Base-by-base conservation (phyloP, 2,113 vertebrate species). In the Cyanoderma ruficeps region DNA sequence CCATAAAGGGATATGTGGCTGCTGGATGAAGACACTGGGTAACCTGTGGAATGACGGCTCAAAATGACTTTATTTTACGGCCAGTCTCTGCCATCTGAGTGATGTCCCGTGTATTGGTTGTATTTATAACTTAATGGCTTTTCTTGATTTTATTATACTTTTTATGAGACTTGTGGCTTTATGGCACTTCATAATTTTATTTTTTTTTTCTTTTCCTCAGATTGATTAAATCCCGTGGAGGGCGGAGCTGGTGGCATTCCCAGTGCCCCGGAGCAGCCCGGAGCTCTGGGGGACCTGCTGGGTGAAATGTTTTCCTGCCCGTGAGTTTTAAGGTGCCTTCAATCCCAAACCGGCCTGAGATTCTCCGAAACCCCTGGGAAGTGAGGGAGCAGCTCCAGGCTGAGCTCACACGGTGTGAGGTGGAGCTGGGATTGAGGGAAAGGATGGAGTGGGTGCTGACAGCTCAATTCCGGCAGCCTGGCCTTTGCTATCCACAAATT, bases 61-160 rank as follows among this genome's bases (percentile, higher is more conserved):
- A 37, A 95, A 93, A 96, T 96, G 96, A 96, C 97, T 98, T 98
- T 96, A 96, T 98, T 98, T 98, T 98, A 98, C 47, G 60, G 97
- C 93, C 78, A 68, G 94, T 94, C 96, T 97, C 98, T 97, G 95
- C 95, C 91, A 78, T 84, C 96, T 94, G 97, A 98, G 97, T 97
- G 97, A 97, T 97, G 97, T 64, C 96, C 97, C 96, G 61, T 95
- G 97, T 94, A 91, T 97, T 84, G 97, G 97, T 97, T 98, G 97
- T 98, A 97, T 98, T 98, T 98, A 98, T 98, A 98, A 98, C 97
- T 97, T 98, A 98, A 98, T 97, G 92, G 97, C 98, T 98, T 98
- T 98, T 96, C 97, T 97, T 96, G 76, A 96, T 98, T 98, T 98
- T 97, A 98, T 98, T 94, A 91, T 95, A 97, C 95, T 97, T 97